Percentiles rank a stretch among this genome's conserved stretches.
Conservation (phyloP, 2,888 invertebrate genomes). For the Andrena flavipes region DNA sequence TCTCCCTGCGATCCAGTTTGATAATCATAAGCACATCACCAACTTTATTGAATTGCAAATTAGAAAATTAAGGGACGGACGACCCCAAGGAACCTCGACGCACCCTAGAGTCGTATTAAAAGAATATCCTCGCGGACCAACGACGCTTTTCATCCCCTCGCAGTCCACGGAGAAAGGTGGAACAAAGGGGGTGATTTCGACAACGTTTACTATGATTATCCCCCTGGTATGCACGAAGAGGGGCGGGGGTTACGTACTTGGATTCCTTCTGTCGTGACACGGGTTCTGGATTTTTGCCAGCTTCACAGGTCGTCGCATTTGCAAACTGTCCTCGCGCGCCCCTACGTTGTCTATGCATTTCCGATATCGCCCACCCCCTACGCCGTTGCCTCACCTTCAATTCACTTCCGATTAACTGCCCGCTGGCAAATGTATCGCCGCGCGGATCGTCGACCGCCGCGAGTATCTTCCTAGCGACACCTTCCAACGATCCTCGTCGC, state of each 20-base stretch:
- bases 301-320: constrained; percentile 35
- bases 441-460: neutral
- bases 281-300: constrained; percentile 49
- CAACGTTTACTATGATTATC: constrained; percentile 44
- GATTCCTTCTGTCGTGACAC: constrained; percentile 32
- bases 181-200: constrained; percentile 30
- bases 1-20: no score
- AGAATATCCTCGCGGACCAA: no score
- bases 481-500: neutral
- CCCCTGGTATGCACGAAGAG: neutral
- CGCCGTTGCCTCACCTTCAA: constrained; percentile 8
- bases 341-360: constrained; percentile 22
- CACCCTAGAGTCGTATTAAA: no score
- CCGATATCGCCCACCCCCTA: constrained; percentile 13
- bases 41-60: no score
- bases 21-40: no score
- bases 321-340: constrained; percentile 10
- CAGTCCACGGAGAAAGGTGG: neutral
- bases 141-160: no score
- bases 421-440: no score
- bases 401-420: neutral
- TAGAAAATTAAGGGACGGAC: no score
- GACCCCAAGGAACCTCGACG: no score
- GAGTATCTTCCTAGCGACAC: neutral
- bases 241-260: neutral